phyloP scores from a whole-genome alignment of 2,888 invertebrate species.

The Tanypteryx hageni region DNA sequence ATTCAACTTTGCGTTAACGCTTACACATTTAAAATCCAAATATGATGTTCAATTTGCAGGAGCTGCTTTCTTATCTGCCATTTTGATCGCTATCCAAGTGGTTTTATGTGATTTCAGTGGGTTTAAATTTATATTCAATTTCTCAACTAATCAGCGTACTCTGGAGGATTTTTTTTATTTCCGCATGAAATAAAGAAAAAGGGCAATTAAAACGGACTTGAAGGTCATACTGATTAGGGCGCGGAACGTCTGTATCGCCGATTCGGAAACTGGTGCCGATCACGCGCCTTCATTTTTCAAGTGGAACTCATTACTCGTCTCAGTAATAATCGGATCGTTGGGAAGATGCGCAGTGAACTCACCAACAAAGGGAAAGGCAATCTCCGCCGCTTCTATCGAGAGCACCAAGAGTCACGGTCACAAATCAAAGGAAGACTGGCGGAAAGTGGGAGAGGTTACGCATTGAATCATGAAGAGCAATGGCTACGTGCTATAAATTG shows the following conservation, averaged over 20 bases:
- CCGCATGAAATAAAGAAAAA: too few species aligned
- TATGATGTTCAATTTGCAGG: too few species aligned
- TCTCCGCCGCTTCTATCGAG: background rate
- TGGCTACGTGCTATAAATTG: constrained; percentile 31
- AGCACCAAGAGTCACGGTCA: background rate
- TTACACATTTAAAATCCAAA: too few species aligned
- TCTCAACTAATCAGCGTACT: too few species aligned
- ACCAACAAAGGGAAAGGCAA: background rate
- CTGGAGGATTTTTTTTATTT: too few species aligned
- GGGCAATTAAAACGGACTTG: too few species aligned
- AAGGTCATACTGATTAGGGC: too few species aligned
- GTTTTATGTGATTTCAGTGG: too few species aligned
- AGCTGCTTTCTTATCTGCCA: too few species aligned
- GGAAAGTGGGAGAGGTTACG: constrained; percentile 26
- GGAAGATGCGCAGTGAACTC: background rate
- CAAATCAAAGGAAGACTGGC: background rate
- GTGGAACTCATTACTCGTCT: constrained; percentile 1
- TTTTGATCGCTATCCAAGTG: too few species aligned
- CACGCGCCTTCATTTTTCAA: background rate
- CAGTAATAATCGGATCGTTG: background rate
- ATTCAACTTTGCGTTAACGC: too few species aligned
- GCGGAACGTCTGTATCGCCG: background rate
- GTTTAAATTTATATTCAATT: too few species aligned
- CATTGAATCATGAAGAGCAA: constrained; percentile 9
- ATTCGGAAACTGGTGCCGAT: background rate